Conservation (phyloP, 2,888 invertebrate species). For the Polydrusus pterygomalis region DNA sequence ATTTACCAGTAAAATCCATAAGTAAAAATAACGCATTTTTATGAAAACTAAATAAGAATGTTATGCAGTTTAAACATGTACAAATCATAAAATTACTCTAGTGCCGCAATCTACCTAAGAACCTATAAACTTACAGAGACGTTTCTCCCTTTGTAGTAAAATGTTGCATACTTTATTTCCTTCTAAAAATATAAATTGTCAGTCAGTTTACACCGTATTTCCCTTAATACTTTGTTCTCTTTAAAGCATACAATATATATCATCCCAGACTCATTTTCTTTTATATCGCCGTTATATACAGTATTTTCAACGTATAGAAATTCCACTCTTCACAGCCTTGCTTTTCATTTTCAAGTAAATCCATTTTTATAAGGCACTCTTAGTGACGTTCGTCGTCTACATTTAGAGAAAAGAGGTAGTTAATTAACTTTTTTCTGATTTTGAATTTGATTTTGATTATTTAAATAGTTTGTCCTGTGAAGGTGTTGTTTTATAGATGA, state of each 20-base stretch:
- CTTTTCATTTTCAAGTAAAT: slow-evolving; percentile 22
- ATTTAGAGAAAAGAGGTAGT: neutral
- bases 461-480: no score
- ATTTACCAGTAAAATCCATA: no score
- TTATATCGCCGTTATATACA: neutral
- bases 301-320: slow-evolving; percentile 15
- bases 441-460: no score
- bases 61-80: no score
- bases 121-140: no score
- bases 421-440: no score
- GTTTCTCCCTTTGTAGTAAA: neutral
- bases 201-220: slow-evolving; percentile 5
- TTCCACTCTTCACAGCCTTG: neutral
- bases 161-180: neutral
- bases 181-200: slow-evolving; percentile 6
- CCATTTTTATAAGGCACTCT: slow-evolving; percentile 13
- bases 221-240: slow-evolving; percentile 5
- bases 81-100: no score
- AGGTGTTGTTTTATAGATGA: no score
- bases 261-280: slow-evolving; percentile 1
- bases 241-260: slow-evolving; percentile 9
- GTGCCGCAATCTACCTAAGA: no score
- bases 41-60: no score
- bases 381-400: neutral
- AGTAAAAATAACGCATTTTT: no score